Evolutionary conservation across 2,797 vertebrate species (phyloP).

Genomic region (Limnodromus scolopaceus): DNA sequence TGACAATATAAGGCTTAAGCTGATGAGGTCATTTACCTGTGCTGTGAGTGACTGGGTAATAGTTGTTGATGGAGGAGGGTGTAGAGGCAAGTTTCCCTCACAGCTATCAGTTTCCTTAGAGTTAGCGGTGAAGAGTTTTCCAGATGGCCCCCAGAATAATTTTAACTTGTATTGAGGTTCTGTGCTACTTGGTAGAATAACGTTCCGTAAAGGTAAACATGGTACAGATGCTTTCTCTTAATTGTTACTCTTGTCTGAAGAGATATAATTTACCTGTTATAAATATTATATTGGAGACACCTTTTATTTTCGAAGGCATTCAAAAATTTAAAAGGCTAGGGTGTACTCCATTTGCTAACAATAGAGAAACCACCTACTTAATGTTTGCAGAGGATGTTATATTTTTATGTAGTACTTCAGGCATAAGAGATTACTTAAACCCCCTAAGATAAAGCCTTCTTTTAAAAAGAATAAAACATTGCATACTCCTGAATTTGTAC

Average conservation of each 20-base stretch:
- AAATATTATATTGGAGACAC: neutral
- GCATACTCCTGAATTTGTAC: neutral
- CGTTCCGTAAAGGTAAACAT: neutral
- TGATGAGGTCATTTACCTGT: neutral
- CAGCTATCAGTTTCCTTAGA: neutral
- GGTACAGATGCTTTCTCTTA: neutral
- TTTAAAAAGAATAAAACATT: neutral
- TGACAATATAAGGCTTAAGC: neutral
- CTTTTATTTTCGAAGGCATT: constrained; percentile 26
- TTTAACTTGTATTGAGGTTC: neutral
- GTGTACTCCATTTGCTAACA: neutral
- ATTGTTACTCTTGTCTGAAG: neutral
- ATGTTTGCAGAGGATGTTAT: neutral
- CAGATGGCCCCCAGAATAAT: neutral
- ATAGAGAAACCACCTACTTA: neutral
- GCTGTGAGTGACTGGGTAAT: neutral
- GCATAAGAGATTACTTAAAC: neutral
- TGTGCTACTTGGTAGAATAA: neutral
- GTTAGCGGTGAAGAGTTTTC: neutral
- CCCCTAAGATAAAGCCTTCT: neutral
- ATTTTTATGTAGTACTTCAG: neutral
- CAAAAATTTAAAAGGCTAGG: neutral
- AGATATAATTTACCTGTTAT: neutral
- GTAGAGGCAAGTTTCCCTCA: neutral
- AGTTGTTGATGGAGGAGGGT: neutral